Conservation (phyloP, 1,140 invertebrate genomes). For the Drosophila micromelanica region DNA sequence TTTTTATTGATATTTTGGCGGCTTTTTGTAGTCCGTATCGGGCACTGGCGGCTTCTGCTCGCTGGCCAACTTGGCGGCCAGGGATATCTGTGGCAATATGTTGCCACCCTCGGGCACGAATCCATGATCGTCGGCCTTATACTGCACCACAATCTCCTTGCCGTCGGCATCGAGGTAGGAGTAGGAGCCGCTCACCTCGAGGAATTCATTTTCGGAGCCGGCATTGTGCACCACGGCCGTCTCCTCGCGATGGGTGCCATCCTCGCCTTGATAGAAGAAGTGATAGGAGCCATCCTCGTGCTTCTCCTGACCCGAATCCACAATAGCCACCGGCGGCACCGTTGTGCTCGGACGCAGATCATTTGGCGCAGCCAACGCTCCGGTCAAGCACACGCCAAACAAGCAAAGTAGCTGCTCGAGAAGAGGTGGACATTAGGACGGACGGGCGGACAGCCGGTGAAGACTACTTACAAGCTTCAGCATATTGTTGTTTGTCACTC, state of each 20-base stretch:
- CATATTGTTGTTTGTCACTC: constrained; percentile 51
- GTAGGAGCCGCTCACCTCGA: constrained; percentile 74
- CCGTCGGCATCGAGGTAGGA: constrained; percentile 75
- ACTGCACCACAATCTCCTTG: constrained; percentile 69
- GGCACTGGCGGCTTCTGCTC: constrained; percentile 41
- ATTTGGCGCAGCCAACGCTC: constrained; percentile 42
- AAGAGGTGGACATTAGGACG: background rate
- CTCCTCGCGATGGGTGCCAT: constrained; percentile 73
- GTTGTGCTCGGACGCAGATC: constrained; percentile 27
- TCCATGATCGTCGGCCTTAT: constrained; percentile 77
- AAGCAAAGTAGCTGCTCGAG: constrained; percentile 46
- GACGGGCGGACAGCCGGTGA: too few relatives aligned
- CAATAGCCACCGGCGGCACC: constrained; percentile 58
- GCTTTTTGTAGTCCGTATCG: constrained; percentile 51
- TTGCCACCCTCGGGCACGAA: constrained; percentile 75
- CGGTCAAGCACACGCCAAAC: constrained; percentile 38
- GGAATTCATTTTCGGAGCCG: constrained; percentile 63
- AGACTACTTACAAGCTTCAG: constrained; percentile 64
- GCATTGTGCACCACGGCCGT: constrained; percentile 63
- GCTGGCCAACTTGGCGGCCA: constrained; percentile 71
- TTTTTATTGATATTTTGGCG: constrained; percentile 54
- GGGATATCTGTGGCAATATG: constrained; percentile 62
- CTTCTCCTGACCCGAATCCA: constrained; percentile 66
- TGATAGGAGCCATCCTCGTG: constrained; percentile 74
- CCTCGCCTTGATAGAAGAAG: constrained; percentile 71